Evolutionary conservation across 2,113 vertebrate species (phyloP), one percentile per base, ranked within the genome.

Genomic region (Vimba vimba): DNA sequence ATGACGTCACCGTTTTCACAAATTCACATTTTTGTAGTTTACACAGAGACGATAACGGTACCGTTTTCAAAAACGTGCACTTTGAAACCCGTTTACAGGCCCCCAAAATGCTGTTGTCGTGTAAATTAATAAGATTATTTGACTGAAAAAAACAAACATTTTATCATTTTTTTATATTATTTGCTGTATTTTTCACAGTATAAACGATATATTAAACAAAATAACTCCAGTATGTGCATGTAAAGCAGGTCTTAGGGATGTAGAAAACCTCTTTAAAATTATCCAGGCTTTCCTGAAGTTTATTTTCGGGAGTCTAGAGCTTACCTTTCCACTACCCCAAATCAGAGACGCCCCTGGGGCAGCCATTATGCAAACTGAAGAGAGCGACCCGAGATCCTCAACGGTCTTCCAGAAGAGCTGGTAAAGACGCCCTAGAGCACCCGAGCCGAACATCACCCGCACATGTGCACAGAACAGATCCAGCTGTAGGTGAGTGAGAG

Each of bases 241-340:
- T 45, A 80, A 62, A 80, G 15, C 23, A 43, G 43, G 30, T 79
- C 36, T 80, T 60, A 43, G 12, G 52, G 17, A n/a, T 62, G 3
- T 79, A 25, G 6, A 47, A 27, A 3, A 6, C 57, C 7, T 66
- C 43, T 47, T 50, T 68, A 33, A 68, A 82, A 82, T 45, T 64
- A 80, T 43, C 55, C 52, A 79, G 77, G 57, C 33, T 79, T 79
- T 25, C 57, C 74, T 77, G 21, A 50, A 47, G 60, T 81, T 81
- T 66, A 47, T 64, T 47, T 81, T 64, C 59, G 21, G 60, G n/a
- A 68, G 43, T 23, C 79, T 30, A 47, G 23, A 13, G 17, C 25
- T 79, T 79, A 59, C 52, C 11, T 79, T 43, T 79, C 55, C 33
- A 79, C 23, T 36, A 25, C 78, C 13, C 13, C 30, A 81, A 66